Base-by-base conservation (phyloP, 2,888 invertebrate genomes). In the Nowickia ferox region DNA sequence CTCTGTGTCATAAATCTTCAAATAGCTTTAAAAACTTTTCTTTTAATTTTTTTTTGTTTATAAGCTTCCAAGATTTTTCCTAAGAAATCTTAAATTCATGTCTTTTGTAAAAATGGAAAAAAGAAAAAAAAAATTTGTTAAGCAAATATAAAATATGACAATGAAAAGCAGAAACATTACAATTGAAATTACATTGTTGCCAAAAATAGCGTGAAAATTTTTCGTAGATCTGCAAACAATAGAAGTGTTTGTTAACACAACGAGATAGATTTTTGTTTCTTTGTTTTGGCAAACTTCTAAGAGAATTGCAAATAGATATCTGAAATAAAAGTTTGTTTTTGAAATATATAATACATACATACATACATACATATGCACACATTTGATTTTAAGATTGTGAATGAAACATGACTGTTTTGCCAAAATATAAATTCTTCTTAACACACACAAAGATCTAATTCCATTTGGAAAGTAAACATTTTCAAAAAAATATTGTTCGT, bases 11-110 rank as follows among this genome's bases (percentile, higher is more conserved):
- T 30, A 30, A 30, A 30, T 30, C 30, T 30, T 30, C 30, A 30
- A 30, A 30, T 30, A 30, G 30, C 30, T 30, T 15, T 46, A 15
- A 17, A 51, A 17, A 9, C 2, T 15, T 38, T 30, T 38, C 1
- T 59, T 59, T 22, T 1, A 55, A 55, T 13, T 30, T 30, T 57
- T 40, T 59, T 30, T 30, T 30, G 6, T 76, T 42, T 9, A 6
- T 55, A 15, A 76, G 66, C 61, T 76, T 66, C 66, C 76, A 19
- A 76, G 38, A 19, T 55, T 66, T 66, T 65, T 55, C 65, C 15
- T 55, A 38, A 46, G 75, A 75, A 75, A 76, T 11, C 15, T n/a
- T 55, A 17, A 46, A 46, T 15, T 22, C 44, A 65, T 6, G 13
- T 30, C 2, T 51, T 61, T 30, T 9, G 10, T 30, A 30, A 30